These are phyloP conservation scores for Galago senegalensis DNA, from an alignment of 2,797 vertebrate genomes.

Conservation along the genomic window DNA sequence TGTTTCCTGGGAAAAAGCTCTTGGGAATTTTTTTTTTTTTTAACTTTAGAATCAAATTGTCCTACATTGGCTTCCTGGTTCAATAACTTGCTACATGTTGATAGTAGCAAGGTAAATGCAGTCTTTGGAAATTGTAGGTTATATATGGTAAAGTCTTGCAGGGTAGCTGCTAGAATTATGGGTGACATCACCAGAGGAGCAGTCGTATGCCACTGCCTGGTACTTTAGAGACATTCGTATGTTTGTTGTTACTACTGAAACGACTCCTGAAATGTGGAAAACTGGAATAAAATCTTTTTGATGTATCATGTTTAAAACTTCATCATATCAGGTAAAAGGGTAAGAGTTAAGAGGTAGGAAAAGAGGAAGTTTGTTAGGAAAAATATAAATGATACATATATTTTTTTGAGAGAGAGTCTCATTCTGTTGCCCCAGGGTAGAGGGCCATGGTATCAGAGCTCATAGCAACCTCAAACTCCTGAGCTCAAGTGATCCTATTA, in stretches of 20 bases:
- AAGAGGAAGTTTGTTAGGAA: background rate
- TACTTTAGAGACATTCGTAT: background rate
- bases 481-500: too few relatives aligned
- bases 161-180: background rate
- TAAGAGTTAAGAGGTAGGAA: background rate
- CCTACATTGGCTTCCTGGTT: background rate
- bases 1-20: background rate
- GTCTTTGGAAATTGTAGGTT: background rate
- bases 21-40: background rate
- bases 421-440: too few relatives aligned
- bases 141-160: background rate
- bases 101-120: conserved; percentile 6
- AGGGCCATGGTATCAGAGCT: too few relatives aligned
- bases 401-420: too few relatives aligned
- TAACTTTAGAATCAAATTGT: background rate
- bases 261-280: conserved; percentile 1
- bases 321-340: background rate
- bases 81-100: background rate
- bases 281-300: background rate
- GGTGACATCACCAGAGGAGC: background rate
- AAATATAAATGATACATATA: background rate
- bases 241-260: background rate
- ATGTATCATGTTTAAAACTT: background rate
- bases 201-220: background rate
- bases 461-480: too few relatives aligned